Evolutionary conservation across 2,888 invertebrate species (phyloP).

Genomic region (Disparrhopalites patrizii): DNA sequence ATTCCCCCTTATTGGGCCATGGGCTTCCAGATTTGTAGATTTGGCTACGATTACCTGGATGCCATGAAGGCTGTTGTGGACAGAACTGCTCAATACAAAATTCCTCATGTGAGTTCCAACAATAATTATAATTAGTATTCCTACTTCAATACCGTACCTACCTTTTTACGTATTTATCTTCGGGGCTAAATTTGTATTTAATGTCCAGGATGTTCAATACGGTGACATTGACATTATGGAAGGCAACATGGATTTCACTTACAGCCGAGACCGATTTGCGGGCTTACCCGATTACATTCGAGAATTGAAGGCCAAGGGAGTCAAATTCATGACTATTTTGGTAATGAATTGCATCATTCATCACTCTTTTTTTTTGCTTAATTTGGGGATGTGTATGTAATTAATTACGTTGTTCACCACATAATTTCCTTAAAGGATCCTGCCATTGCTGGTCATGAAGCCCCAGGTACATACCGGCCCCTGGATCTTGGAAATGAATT

Average conservation of each 20-base stretch:
- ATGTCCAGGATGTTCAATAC: neutral
- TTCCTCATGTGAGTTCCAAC: slow-evolving; percentile 62
- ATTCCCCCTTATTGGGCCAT: slow-evolving; percentile 85
- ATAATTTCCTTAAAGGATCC: slow-evolving; percentile 36
- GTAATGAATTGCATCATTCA: neutral
- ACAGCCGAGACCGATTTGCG: slow-evolving; percentile 60
- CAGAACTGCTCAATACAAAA: slow-evolving; percentile 64
- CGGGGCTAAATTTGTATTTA: neutral
- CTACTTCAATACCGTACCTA: neutral
- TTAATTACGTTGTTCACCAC: too few relatives aligned
- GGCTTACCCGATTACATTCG: slow-evolving; percentile 66
- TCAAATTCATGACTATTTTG: slow-evolving; percentile 40
- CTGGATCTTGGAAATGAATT: slow-evolving; percentile 33
- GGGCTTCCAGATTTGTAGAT: slow-evolving; percentile 77
- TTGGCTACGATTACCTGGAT: slow-evolving; percentile 63
- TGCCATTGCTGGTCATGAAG: slow-evolving; percentile 50
- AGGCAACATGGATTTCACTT: slow-evolving; percentile 72
- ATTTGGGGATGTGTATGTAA: neutral
- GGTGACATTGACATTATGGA: slow-evolving; percentile 69
- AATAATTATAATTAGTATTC: neutral
- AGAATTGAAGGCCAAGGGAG: slow-evolving; percentile 60
- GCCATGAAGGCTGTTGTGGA: slow-evolving; percentile 63
- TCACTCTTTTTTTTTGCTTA: neutral
- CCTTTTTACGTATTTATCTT: neutral
- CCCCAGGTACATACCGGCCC: slow-evolving; percentile 47